Percentiles rank a stretch among this genome's conserved stretches.
Evolutionary conservation across 2,888 invertebrate species (phyloP).

Genomic region (Unio pictorum): DNA sequence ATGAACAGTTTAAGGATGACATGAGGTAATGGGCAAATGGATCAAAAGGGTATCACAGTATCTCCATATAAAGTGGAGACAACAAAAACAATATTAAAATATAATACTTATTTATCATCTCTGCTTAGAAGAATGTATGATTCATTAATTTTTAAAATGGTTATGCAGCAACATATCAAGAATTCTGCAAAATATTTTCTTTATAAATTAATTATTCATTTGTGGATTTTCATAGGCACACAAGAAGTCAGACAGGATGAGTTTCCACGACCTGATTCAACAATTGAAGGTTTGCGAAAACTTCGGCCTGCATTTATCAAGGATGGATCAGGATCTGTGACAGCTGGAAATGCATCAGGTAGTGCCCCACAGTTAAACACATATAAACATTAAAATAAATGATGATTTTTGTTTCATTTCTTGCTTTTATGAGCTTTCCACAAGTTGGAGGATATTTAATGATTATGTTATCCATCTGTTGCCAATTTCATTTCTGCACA

Average conservation of each 20-base stretch:
- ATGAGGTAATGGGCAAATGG: too few species aligned
- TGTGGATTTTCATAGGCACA: conserved; percentile 22
- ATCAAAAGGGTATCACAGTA: too few species aligned
- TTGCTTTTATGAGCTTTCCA: background rate
- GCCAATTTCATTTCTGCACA: too few species aligned
- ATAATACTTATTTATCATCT: too few species aligned
- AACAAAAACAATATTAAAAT: too few species aligned
- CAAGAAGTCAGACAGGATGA: conserved; percentile 76
- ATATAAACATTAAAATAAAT: background rate
- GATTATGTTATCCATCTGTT: too few species aligned
- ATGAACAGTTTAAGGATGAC: too few species aligned
- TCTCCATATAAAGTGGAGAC: too few species aligned
- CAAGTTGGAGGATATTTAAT: too few species aligned
- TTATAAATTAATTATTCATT: too few species aligned
- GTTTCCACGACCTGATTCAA: conserved; percentile 79
- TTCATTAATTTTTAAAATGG: background rate
- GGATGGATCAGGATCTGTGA: conserved; percentile 78
- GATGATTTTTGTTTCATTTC: background rate
- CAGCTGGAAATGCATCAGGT: conserved; percentile 81
- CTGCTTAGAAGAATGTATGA: background rate
- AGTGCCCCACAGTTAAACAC: background rate
- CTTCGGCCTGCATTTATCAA: conserved; percentile 79
- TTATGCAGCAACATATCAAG: too few species aligned
- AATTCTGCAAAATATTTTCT: too few species aligned
- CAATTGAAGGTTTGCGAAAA: conserved; percentile 77